Base-by-base conservation (phyloP, 2,113 vertebrate genomes). In the Daboia siamensis region DNA sequence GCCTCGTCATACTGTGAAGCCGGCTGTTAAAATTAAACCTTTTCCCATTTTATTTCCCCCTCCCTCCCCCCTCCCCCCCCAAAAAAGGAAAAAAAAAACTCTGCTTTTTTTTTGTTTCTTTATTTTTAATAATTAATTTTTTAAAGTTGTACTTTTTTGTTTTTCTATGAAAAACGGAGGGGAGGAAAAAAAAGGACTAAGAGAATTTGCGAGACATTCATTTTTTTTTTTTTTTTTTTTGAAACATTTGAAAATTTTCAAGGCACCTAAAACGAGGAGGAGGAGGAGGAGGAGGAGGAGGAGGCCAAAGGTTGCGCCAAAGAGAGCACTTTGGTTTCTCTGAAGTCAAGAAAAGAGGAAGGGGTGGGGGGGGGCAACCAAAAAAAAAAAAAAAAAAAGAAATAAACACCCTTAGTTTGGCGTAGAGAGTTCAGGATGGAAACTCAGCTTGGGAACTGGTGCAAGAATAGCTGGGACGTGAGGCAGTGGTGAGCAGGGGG, bases 191-290 rank as follows among this genome's bases (percentile, higher is more conserved):
- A 90, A 89, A 94, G 92, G 93, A 95, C 93, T 92, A 90, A 92
- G 69, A 88, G 55, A 92, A 90, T 56, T 90, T 86, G 90, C 86
- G 39, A 94, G 93, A 95, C 94, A 95, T 95, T 95, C 95, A 93
- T 91, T 29, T n/a, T 57, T 54, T 6, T 51, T 51, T 90, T 29
- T n/a, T 57, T 54, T 6, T 51, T 51, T 90, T 94, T 90, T 94
- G 20, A 94, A 95, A 91, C 57, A 24, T 86, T 64, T 94, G 94
- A 96, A 95, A 95, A 93, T 94, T 92, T 95, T 96, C 94, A 96
- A 96, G 95, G 95, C 94, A 96, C 95, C 94, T 94, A 95, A 92
- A 94, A 89, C 21, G 92, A 91, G 90, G 52, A 94, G 87, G 94
- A 94, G 95, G 94, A 61, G 59, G 69, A 74, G 74, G 93, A 94